These are phyloP conservation scores for Pyralis farinalis DNA, from an alignment of 2,888 invertebrate species.

Conservation along the genomic window DNA sequence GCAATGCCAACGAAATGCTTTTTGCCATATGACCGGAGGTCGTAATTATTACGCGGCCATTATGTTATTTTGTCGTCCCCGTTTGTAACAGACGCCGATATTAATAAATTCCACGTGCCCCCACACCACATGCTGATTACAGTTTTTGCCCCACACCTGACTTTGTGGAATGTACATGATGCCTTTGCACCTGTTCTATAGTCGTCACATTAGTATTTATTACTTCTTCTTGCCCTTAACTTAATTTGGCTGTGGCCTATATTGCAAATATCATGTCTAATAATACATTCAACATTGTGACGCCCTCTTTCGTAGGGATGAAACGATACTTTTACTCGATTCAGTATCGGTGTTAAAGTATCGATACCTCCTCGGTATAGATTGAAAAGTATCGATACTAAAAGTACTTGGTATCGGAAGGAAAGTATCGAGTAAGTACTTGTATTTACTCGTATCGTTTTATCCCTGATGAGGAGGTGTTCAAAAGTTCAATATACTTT, in stretches of 20 bases:
- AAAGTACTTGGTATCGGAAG: no score
- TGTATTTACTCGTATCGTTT: no score
- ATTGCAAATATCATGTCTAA: slow-evolving; percentile 2
- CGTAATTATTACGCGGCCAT: slow-evolving; percentile 1
- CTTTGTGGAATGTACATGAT: slow-evolving; percentile 32
- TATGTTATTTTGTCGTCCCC: slow-evolving; percentile 1
- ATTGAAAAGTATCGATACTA: no score
- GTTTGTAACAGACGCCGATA: slow-evolving; percentile 35
- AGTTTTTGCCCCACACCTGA: slow-evolving; percentile 48
- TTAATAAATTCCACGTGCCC: slow-evolving; percentile 31
- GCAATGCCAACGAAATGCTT: neutral
- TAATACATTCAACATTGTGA: neutral
- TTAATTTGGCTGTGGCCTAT: neutral
- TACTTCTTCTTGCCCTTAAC: neutral
- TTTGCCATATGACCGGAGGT: slow-evolving; percentile 1
- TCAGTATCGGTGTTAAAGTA: no score
- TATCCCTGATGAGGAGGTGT: no score
- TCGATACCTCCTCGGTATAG: no score
- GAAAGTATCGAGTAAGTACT: no score
- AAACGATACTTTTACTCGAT: no score
- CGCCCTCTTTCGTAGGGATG: no score
- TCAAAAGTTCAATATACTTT: no score
- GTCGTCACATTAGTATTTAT: neutral
- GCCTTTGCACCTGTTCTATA: slow-evolving; percentile 6
- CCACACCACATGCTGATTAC: slow-evolving; percentile 32